These are phyloP conservation scores for Crotalus viridis DNA, from an alignment of 2,113 vertebrate species.

Conservation along the genomic window DNA sequence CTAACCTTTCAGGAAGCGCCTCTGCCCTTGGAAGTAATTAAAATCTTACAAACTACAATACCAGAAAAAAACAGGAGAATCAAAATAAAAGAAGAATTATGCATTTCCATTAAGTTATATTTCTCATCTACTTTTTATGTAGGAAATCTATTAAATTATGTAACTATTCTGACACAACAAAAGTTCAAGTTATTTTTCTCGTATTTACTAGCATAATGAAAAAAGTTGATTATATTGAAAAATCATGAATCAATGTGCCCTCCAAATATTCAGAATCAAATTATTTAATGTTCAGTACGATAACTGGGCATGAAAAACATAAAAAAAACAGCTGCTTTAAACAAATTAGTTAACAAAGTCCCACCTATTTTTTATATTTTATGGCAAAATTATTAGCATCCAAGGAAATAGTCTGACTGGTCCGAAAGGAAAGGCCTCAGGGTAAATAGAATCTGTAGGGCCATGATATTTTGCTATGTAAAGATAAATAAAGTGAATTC, in stretches of 20 bases:
- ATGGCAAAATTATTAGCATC: neutral
- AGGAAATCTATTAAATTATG: neutral
- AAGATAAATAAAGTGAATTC: neutral
- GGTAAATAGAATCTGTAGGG: neutral
- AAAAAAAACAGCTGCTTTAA: neutral
- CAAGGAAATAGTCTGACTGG: neutral
- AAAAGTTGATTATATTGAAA: neutral
- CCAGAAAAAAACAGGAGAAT: conserved; percentile 31
- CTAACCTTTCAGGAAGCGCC: conserved; percentile 32
- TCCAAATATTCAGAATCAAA: conserved; percentile 17
- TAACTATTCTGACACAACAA: neutral
- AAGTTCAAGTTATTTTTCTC: neutral
- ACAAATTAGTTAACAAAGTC: conserved; percentile 13
- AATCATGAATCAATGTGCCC: neutral
- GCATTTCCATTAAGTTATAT: conserved; percentile 4
- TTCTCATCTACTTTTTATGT: neutral
- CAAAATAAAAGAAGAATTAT: conserved; percentile 48
- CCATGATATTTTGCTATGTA: neutral
- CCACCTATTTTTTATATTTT: neutral
- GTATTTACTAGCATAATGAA: neutral
- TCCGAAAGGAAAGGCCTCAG: neutral
- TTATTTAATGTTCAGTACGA: conserved; percentile 42
- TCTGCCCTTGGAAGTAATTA: conserved; percentile 46
- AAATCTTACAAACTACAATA: conserved; percentile 13
- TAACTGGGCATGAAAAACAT: neutral